Conservation (phyloP, 1,140 invertebrate genomes). For the Drosophila dunni region DNA sequence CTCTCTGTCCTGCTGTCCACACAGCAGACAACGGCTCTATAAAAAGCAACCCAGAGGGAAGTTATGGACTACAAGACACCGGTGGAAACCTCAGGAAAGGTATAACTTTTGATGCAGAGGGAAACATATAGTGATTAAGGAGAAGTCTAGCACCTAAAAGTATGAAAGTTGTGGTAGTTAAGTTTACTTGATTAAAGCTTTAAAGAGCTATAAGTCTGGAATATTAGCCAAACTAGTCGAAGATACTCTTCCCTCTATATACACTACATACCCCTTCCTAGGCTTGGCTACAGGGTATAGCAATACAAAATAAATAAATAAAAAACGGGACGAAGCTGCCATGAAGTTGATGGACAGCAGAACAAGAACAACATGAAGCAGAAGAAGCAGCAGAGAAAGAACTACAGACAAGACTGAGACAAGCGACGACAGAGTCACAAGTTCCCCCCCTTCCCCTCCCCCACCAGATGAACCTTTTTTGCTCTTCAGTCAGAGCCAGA, state of each 20-base stretch:
- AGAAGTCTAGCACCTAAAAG: too few species aligned
- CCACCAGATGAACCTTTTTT: constrained; percentile 6
- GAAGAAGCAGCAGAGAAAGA: constrained; percentile 2
- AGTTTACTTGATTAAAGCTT: too few species aligned
- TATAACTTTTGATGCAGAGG: neutral
- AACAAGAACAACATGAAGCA: constrained; percentile 31
- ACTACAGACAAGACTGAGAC: constrained; percentile 31
- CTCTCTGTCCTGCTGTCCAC: neutral
- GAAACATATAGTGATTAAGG: neutral
- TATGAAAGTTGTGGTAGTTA: too few species aligned
- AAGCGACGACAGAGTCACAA: constrained; percentile 54
- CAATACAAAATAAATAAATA: constrained; percentile 29
- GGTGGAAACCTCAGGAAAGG: too few species aligned
- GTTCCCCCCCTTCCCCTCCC: neutral
- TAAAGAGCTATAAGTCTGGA: too few species aligned
- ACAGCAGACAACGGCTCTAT: constrained; percentile 31
- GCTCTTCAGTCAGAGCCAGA: neutral
- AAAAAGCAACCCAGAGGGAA: neutral
- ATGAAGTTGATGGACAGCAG: constrained; percentile 60
- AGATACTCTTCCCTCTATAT: too few species aligned
- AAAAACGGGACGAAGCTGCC: constrained; percentile 42
- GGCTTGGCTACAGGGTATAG: neutral
- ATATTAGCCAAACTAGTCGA: too few species aligned
- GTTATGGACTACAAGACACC: neutral
- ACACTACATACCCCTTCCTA: neutral